phyloP scores from a whole-genome alignment of 2,888 invertebrate species.

The Drosophila vallismaia region DNA sequence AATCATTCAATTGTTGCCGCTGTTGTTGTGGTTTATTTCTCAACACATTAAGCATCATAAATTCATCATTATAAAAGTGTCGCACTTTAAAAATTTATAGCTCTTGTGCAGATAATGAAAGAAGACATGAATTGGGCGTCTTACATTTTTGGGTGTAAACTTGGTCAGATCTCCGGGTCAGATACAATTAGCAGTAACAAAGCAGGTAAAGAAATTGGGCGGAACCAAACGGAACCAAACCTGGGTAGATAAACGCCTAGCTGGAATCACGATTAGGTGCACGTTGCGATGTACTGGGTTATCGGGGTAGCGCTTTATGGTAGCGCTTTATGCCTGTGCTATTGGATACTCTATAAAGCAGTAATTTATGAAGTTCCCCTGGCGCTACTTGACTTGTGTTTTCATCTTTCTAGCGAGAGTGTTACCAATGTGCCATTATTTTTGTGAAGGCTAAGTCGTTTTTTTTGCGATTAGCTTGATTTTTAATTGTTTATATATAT shows the following conservation, averaged over 20 bases:
- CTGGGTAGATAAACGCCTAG: conserved; percentile 44
- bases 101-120: conserved; percentile 64
- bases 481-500: neutral
- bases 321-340: too few species aligned
- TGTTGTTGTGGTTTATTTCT: conserved; percentile 44
- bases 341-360: conserved; percentile 72
- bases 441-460: conserved; percentile 8
- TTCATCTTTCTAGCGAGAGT: conserved; percentile 34
- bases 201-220: neutral
- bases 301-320: conserved; percentile 53
- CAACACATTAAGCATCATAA: conserved; percentile 68
- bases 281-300: conserved; percentile 27
- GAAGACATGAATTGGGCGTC: conserved; percentile 38
- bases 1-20: conserved; percentile 44
- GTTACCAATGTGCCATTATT: conserved; percentile 32
- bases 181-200: conserved; percentile 42
- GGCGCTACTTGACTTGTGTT: conserved; percentile 45
- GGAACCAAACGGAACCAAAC: neutral
- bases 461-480: neutral
- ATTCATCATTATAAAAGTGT: conserved; percentile 79
- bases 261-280: conserved; percentile 63
- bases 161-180: conserved; percentile 41
- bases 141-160: conserved; percentile 20
- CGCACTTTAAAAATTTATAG: conserved; percentile 66
- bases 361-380: conserved; percentile 50